A percentile compares a stretch with the other conserved stretches of the same genome.
Evolutionary conservation across 2,797 vertebrate species (phyloP).

Genomic region (Microctenopoma stevenorrisi): DNA sequence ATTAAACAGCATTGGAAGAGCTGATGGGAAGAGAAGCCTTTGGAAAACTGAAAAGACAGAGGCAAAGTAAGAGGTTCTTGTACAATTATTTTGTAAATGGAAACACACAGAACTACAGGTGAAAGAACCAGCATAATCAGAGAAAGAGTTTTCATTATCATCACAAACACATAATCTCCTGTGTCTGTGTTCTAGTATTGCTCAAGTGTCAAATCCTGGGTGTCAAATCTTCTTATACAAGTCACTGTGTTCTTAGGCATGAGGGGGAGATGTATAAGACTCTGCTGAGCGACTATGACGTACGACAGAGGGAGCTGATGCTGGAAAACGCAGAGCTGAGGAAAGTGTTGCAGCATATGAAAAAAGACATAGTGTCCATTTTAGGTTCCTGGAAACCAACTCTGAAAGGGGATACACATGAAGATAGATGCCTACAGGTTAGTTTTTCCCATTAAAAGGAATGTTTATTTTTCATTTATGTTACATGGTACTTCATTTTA

Average conservation of each 20-base stretch:
- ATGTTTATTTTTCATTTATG: not conserved
- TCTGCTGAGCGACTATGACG: slow-evolving; percentile 91
- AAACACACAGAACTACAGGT: not conserved
- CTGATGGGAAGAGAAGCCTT: slow-evolving; percentile 92
- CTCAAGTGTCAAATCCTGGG: not conserved
- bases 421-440: slow-evolving; percentile 82
- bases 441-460: not conserved
- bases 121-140: not conserved
- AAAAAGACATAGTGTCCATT: slow-evolving; percentile 93
- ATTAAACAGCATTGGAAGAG: slow-evolving; percentile 93
- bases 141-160: not conserved
- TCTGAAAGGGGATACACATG: slow-evolving; percentile 81
- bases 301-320: slow-evolving; percentile 90
- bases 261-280: slow-evolving; percentile 95
- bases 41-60: slow-evolving; percentile 97
- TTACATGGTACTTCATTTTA: not conserved
- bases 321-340: slow-evolving; percentile 94
- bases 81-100: not conserved
- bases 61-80: slow-evolving; percentile 83
- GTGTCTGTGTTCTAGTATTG: slow-evolving; percentile 21
- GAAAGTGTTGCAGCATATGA: slow-evolving; percentile 97
- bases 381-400: slow-evolving; percentile 86
- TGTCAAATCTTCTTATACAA: not conserved
- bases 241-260: slow-evolving; percentile 80
- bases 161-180: not conserved